Percentiles rank a stretch among this genome's conserved stretches.
These are phyloP conservation scores for Danio jaintianensis DNA, from an alignment of 2,797 vertebrate genomes.

Conservation along the genomic window DNA sequence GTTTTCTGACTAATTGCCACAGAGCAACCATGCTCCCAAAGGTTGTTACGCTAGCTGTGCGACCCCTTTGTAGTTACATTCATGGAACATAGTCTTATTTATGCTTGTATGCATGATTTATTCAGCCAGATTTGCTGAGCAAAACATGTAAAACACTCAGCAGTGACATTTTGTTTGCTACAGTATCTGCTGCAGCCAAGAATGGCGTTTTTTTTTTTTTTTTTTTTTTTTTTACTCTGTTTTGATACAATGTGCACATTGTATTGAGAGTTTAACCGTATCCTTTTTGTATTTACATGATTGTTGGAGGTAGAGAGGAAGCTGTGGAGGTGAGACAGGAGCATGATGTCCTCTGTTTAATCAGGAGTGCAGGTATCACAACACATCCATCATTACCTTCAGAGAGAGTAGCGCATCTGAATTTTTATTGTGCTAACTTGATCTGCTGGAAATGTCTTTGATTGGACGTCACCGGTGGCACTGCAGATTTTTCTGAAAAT, in stretches of 20 bases:
- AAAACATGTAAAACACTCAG: slow-evolving; percentile 20
- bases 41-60: slow-evolving; percentile 43
- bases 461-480: slow-evolving; percentile 29
- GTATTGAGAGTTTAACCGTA: slow-evolving; percentile 46
- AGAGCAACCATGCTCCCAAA: slow-evolving; percentile 50
- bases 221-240: background rate
- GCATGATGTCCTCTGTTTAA: slow-evolving; percentile 53
- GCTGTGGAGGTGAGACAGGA: slow-evolving; percentile 46
- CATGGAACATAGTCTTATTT: slow-evolving; percentile 45
- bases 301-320: slow-evolving; percentile 50
- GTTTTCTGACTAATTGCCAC: slow-evolving; percentile 58
- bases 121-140: slow-evolving; percentile 1
- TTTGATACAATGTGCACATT: slow-evolving; percentile 16
- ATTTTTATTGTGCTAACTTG: slow-evolving; percentile 45
- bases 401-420: slow-evolving; percentile 38
- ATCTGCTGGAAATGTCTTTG: slow-evolving; percentile 39
- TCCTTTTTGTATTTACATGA: slow-evolving; percentile 45
- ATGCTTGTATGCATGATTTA: slow-evolving; percentile 33
- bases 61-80: slow-evolving; percentile 43
- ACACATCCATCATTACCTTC: slow-evolving; percentile 59
- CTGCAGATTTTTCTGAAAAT: slow-evolving; percentile 38
- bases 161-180: slow-evolving; percentile 15
- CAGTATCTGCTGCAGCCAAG: background rate
- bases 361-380: slow-evolving; percentile 43
- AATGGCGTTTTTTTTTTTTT: slow-evolving; percentile 3